Evolutionary conservation across 1,140 invertebrate species (phyloP).

Genomic region (Rhynchophorus ferrugineus): DNA sequence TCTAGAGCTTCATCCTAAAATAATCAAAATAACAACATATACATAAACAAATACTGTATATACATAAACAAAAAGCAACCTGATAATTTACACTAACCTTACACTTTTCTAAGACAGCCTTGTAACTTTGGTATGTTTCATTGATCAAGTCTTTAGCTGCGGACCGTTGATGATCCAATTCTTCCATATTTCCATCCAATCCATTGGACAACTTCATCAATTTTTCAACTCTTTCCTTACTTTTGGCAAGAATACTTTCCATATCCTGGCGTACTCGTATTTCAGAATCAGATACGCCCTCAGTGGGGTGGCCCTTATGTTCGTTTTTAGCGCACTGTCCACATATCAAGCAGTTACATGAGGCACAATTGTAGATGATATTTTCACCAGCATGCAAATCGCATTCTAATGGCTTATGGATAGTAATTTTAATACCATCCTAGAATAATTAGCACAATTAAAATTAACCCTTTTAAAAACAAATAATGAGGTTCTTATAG

Average conservation of each 20-base stretch:
- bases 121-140: slow-evolving; percentile 77
- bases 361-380: slow-evolving; percentile 72
- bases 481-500: too few relatives aligned
- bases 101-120: slow-evolving; percentile 70
- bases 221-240: slow-evolving; percentile 60
- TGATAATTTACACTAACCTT: slow-evolving; percentile 9
- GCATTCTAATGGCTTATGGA: slow-evolving; percentile 79
- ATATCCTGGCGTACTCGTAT: slow-evolving; percentile 66
- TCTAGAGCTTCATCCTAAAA: slow-evolving; percentile 61
- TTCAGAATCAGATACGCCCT: slow-evolving; percentile 67
- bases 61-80: background rate
- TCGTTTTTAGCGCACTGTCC: slow-evolving; percentile 72
- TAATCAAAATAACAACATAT: background rate
- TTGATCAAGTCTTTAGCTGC: slow-evolving; percentile 77
- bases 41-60: background rate
- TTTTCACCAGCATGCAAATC: slow-evolving; percentile 66
- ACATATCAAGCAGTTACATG: slow-evolving; percentile 75
- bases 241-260: slow-evolving; percentile 60
- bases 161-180: slow-evolving; percentile 77
- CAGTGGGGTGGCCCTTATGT: slow-evolving; percentile 75
- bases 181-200: slow-evolving; percentile 70
- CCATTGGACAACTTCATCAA: slow-evolving; percentile 66
- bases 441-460: background rate
- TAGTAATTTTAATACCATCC: slow-evolving; percentile 60
- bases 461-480: background rate